Base-by-base conservation (phyloP, 2,797 vertebrate species). In the Synaphobranchus kaupii region DNA sequence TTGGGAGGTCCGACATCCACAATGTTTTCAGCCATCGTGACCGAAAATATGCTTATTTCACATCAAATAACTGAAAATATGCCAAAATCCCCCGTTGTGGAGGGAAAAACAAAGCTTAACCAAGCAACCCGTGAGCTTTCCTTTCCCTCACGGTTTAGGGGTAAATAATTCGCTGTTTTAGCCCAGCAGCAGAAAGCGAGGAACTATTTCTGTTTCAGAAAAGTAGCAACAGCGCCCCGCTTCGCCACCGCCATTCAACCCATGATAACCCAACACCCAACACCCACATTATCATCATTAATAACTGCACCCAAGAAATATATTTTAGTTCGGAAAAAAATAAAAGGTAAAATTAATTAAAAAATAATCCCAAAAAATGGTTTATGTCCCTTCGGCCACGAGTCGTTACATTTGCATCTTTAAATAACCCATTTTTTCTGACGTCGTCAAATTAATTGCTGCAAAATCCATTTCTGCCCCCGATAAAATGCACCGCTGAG, bases 1-100 rank as follows among this genome's bases (percentile, higher is more conserved):
- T 95, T 98, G 92, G 98, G 97, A 94, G 98, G 98, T 96, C 98
- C 98, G 92, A 97, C 96, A 90, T 99, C 98, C 92, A 98, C 96
- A 94, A 99, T 96, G 96, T 99, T 99, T 93, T 99, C 98, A 94
- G 98, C 97, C 98, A 99, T 99, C 90, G 91, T 91, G 89, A 90
- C 84, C 83, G 17, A 83, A 25, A 66, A 73, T 86, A 84, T 85
- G 58, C 63, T 31, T 15, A 73, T 90, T 87, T 91, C 90, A 88
- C 86, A 88, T 85, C 86, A 85, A 85, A 87, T 90, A 87, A 88
- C 88, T 52, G 17, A 12, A 89, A 89, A 87, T 88, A 84, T 78
- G 88, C 83, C 56, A 34, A 90, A 89, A 89, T 76, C 86, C 89
- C 78, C 90, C 86, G 12, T 39, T 84, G 3, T 20, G 6, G 28